Base-by-base conservation (phyloP, 1,140 invertebrate genomes). In the Lasaia peninsularis region DNA sequence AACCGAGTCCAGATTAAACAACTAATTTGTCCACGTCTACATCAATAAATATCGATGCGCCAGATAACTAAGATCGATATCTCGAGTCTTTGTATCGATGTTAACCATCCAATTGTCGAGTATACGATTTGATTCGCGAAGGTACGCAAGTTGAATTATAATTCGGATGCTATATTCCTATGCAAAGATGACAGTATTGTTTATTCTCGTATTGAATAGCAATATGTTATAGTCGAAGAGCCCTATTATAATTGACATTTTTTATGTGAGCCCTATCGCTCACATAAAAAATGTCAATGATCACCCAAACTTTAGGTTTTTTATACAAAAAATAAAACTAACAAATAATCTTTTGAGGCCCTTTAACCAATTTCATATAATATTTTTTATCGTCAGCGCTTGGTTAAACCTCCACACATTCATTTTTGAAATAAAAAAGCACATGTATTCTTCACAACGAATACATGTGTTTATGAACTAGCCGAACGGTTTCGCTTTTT, bases 1-100 rank as follows among this genome's bases (percentile, higher is more conserved):
- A n/a, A 11, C n/a, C 34, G 37, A 9, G 14, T 8, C 14, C 16
- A 12, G 37, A 40, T 40, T 40, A 40, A 16, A 16, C 37, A 40
- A 18, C 73, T 72, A 78, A 84, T 84, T 84, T 81, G 80, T 86
- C 80, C 78, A 78, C 71, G 80, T 86, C 78, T 60, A 60, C 66
- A 56, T 71, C 65, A 69, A 68, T 68, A 67, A 65, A 73, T 75
- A 78, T 77, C 73, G 74, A 80, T 78, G 71, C 73, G 55, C 58
- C 55, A 53, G 56, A 65, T 53, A 52, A 69, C 63, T 44, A 60
- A 62, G 63, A 71, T 71, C 54, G 53, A 55, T 71, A 71, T 71
- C 69, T 63, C 52, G 59, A 56, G 37, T 48, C 64, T 69, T 66
- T 55, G 61, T 66, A 72, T 72, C 72, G 71, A 67, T 70, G 40